Percentiles rank a stretch among this genome's conserved stretches.
Evolutionary conservation across 2,113 vertebrate species (phyloP).

Genomic region (Scortum barcoo): DNA sequence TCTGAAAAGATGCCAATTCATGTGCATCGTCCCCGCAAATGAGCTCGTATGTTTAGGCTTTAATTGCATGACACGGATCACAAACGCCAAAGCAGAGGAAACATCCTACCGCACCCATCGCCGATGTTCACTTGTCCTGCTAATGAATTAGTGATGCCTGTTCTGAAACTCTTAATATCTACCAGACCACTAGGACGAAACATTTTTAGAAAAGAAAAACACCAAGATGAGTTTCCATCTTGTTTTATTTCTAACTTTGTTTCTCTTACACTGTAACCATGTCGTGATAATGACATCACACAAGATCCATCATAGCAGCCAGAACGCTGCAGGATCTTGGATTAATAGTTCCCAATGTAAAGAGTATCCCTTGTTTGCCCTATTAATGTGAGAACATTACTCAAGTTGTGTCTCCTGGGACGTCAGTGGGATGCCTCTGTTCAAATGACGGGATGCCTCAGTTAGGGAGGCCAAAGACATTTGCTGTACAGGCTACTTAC

Average conservation of each 20-base stretch:
- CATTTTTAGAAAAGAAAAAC: background rate
- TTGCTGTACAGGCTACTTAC: constrained; percentile 66
- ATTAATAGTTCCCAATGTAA: constrained; percentile 40
- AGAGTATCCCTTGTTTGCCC: constrained; percentile 59
- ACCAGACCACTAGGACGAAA: background rate
- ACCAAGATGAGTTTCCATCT: too few relatives aligned
- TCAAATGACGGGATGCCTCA: constrained; percentile 52
- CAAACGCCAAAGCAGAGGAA: constrained; percentile 71
- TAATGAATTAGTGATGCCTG: constrained; percentile 19
- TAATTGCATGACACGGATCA: constrained; percentile 81
- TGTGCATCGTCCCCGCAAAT: constrained; percentile 53
- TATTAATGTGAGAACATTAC: constrained; percentile 71
- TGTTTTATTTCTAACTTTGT: background rate
- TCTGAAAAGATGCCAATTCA: constrained; percentile 61
- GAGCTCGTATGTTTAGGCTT: constrained; percentile 66
- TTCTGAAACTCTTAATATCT: background rate
- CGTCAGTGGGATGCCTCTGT: constrained; percentile 55
- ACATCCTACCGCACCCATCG: constrained; percentile 52
- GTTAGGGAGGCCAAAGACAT: constrained; percentile 53
- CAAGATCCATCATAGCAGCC: constrained; percentile 28
- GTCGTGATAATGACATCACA: background rate
- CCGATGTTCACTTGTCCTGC: constrained; percentile 37
- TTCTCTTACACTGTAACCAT: background rate
- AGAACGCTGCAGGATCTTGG: background rate
- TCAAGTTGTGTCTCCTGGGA: constrained; percentile 69